A percentile compares a stretch with the other conserved stretches of the same genome.
phyloP scores from a whole-genome alignment of 1,140 invertebrate genomes.

The Drosophila nannoptera region DNA sequence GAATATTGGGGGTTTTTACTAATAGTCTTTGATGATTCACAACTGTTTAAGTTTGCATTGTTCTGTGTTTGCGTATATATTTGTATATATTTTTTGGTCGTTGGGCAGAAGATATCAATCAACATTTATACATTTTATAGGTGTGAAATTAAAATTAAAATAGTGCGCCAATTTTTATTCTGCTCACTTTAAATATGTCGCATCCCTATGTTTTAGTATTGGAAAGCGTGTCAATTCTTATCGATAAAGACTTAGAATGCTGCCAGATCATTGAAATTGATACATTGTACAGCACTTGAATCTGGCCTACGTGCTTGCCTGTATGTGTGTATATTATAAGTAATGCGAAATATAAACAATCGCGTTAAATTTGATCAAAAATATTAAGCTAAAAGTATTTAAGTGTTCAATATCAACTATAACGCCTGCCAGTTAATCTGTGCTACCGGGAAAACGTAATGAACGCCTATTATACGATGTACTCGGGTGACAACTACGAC shows the following conservation, averaged over 20 bases:
- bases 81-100: too few relatives aligned
- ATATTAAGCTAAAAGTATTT: background rate
- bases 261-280: background rate
- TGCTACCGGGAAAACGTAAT: constrained; percentile 14
- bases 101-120: too few relatives aligned
- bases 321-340: constrained; percentile 20
- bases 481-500: constrained; percentile 60
- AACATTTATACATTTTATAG: too few relatives aligned
- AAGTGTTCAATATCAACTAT: background rate
- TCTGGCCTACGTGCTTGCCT: constrained; percentile 12
- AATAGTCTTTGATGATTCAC: too few relatives aligned
- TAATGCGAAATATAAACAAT: constrained; percentile 37
- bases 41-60: too few relatives aligned
- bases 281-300: constrained; percentile 25
- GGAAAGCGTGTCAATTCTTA: background rate
- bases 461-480: constrained; percentile 58
- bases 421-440: background rate
- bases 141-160: background rate
- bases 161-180: background rate
- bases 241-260: background rate
- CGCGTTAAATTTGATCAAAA: constrained; percentile 8
- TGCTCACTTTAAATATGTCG: background rate
- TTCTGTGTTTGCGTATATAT: too few relatives aligned
- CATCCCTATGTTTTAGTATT: background rate
- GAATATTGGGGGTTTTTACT: background rate